These are phyloP conservation scores for Drosophila ficusphila DNA, from an alignment of 1,140 invertebrate species.

Conservation along the genomic window DNA sequence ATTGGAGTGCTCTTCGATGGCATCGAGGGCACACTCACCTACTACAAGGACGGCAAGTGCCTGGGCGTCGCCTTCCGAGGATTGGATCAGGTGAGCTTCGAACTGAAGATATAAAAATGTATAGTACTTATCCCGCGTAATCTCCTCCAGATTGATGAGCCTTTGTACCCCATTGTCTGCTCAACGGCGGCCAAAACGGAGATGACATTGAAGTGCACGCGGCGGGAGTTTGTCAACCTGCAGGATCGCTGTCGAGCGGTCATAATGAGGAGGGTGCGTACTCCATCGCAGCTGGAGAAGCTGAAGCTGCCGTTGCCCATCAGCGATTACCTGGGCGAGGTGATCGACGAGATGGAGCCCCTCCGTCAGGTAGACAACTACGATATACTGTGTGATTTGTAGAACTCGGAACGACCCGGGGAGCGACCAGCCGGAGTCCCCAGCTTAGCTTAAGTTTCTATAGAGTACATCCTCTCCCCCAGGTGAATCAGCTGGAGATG, in stretches of 20 bases:
- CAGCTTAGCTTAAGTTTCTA: slow-evolving; percentile 34
- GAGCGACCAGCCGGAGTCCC: background rate
- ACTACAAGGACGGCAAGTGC: slow-evolving; percentile 89
- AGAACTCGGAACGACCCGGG: slow-evolving; percentile 19
- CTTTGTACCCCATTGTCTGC: slow-evolving; percentile 89
- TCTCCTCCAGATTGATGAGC: slow-evolving; percentile 84
- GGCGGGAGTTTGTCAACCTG: slow-evolving; percentile 87
- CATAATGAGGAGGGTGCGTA: slow-evolving; percentile 85
- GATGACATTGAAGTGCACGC: slow-evolving; percentile 87
- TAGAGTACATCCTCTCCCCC: slow-evolving; percentile 42
- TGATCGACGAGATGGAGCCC: slow-evolving; percentile 72
- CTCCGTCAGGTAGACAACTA: slow-evolving; percentile 81
- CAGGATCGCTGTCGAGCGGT: slow-evolving; percentile 88
- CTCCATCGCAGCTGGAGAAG: slow-evolving; percentile 83
- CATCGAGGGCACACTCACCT: slow-evolving; percentile 88
- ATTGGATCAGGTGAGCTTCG: slow-evolving; percentile 85
- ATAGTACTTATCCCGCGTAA: too few relatives aligned
- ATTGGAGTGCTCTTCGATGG: slow-evolving; percentile 89
- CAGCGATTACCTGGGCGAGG: slow-evolving; percentile 85
- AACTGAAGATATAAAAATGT: too few relatives aligned
- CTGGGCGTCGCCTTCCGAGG: slow-evolving; percentile 87
- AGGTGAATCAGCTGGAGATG: slow-evolving; percentile 52
- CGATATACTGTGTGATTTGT: slow-evolving; percentile 80
- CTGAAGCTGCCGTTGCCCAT: slow-evolving; percentile 85
- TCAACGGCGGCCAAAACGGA: slow-evolving; percentile 91